A percentile compares a stretch with the other conserved stretches of the same genome.
These are phyloP conservation scores for Arenaria interpres DNA, from an alignment of 2,113 vertebrate genomes.

Conservation along the genomic window DNA sequence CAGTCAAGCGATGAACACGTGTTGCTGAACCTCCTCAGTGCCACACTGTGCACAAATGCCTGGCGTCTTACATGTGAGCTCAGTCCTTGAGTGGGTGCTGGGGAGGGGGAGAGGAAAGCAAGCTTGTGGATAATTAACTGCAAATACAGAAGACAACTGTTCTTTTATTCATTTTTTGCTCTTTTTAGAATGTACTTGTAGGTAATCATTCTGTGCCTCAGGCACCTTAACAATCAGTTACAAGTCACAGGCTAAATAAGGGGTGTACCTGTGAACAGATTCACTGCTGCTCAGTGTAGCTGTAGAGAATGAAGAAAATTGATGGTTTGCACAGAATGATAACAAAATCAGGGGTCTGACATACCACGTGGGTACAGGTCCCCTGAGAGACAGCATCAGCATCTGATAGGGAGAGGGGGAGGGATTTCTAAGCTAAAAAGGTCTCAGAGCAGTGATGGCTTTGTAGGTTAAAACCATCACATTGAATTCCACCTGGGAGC, in stretches of 20 bases:
- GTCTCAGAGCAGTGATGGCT: not conserved
- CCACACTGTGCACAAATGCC: not conserved
- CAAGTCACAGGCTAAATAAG: constrained; percentile 15
- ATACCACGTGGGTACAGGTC: not conserved
- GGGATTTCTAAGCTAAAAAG: not conserved
- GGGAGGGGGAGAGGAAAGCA: not conserved
- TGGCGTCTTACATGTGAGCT: not conserved
- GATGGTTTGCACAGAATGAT: not conserved
- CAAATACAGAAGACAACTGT: not conserved
- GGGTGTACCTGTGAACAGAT: not conserved
- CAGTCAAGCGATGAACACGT: not conserved
- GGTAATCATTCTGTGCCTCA: not conserved
- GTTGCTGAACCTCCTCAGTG: not conserved
- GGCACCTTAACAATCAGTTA: constrained; percentile 6
- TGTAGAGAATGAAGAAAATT: not conserved
- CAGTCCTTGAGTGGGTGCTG: not conserved
- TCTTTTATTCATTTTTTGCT: constrained; percentile 22
- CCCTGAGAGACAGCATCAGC: not conserved
- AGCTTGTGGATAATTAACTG: constrained; percentile 9
- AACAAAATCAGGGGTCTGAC: not conserved
- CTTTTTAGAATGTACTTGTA: constrained; percentile 20
- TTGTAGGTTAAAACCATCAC: constrained; percentile 5
- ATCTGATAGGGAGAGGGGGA: not conserved
- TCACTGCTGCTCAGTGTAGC: not conserved
- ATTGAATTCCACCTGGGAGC: constrained; percentile 11